Evolutionary conservation across 2,888 invertebrate species (phyloP).

Genomic region (Congeria kusceri): DNA sequence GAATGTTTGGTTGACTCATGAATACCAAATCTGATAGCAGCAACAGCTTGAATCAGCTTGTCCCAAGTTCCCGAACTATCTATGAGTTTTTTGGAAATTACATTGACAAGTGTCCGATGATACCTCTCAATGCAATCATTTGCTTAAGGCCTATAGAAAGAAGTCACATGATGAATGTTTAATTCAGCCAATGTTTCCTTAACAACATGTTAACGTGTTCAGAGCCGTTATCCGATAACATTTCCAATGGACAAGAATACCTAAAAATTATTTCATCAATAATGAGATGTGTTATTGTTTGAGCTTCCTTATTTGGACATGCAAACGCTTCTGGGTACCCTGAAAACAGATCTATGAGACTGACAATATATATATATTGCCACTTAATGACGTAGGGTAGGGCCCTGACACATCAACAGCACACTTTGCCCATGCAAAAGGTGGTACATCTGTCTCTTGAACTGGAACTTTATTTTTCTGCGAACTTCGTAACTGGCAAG

Average conservation of each 20-base stretch:
- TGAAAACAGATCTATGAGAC: neutral
- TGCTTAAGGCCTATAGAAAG: neutral
- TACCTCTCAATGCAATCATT: neutral
- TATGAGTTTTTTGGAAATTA: neutral
- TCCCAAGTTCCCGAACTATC: neutral
- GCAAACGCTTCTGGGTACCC: neutral
- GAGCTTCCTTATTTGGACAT: neutral
- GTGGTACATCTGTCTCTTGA: no score
- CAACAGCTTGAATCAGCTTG: neutral
- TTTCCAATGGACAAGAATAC: neutral
- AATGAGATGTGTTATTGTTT: neutral
- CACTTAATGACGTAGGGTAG: neutral
- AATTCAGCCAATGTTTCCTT: neutral
- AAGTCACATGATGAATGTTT: neutral
- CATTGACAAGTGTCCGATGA: neutral
- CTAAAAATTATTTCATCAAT: neutral
- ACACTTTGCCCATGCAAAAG: neutral
- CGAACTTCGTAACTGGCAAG: no score
- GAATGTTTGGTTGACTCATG: neutral
- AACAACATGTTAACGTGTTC: neutral
- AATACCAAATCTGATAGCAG: neutral
- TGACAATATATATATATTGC: neutral
- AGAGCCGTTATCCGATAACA: neutral
- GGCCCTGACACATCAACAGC: neutral
- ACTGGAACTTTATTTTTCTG: no score